Base-by-base conservation (phyloP, 2,888 invertebrate species). In the Eristalis pertinax region DNA sequence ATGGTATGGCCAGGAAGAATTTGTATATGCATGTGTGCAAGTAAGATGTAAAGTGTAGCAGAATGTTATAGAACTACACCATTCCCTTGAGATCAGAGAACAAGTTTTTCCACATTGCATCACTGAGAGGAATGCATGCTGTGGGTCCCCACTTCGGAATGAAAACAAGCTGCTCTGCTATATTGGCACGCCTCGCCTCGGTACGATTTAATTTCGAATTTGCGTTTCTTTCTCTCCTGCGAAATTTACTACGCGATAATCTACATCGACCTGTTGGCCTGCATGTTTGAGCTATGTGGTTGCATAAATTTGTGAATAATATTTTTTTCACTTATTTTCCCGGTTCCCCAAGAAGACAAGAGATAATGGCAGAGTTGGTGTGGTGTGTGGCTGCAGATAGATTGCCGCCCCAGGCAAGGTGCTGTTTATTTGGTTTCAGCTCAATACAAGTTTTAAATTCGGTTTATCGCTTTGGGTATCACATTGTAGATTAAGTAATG, bases 221-320 rank as follows among this genome's bases (percentile, higher is more conserved):
- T 73, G 43, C 50, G 50, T 64, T 35, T 75, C 38, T 75, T 65
- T 10, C 35, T 35, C 13, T 67, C 60, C 67, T 65, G 70, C 29
- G 76, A 76, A 82, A 70, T 82, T 82, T 77, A 70, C 69, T 81
- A 81, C 69, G 64, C 56, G 64, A 82, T 76, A 65, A 67, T 74
- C 64, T 32, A 73, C 63, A 50, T 70, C 75, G 72, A 82, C 82
- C 82, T 82, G 82, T 38, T 77, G 72, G 60, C 67, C 76, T 70
- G 65, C 56, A 29, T 32, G 35, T 35, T 60, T 8, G 32, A 43
- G 26, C 58, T 29, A 5, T 19, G 60, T 19, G 58, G 62, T 68
- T 82, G 77, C 76, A 76, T 81, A 74, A 56, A 41, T 35, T 58
- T 56, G 4, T 13, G 26, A 60, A n/a, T n/a, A 60, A 60, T 5